These are phyloP conservation scores for Maniola jurtina DNA, from an alignment of 1,140 invertebrate genomes.

Conservation along the genomic window DNA sequence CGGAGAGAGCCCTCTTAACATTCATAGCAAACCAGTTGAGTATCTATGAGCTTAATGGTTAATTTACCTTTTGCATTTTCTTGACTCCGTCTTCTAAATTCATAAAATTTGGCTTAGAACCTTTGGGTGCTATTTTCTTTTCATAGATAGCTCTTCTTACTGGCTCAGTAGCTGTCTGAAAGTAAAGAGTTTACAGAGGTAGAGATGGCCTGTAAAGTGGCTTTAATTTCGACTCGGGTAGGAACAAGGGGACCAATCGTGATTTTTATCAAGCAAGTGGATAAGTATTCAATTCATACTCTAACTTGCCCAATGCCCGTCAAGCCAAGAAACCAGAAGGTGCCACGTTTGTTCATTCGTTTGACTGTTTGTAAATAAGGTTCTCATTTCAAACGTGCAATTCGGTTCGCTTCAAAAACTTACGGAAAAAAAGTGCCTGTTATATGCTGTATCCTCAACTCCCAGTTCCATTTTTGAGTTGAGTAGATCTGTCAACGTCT, in stretches of 20 bases:
- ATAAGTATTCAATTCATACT: too few relatives aligned
- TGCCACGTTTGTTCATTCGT: too few relatives aligned
- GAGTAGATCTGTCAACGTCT: conserved; percentile 79
- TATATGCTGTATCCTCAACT: conserved; percentile 80
- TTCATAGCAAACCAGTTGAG: too few relatives aligned
- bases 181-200: conserved; percentile 12
- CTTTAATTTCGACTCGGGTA: too few relatives aligned
- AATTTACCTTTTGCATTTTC: conserved; percentile 61
- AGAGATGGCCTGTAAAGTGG: too few relatives aligned
- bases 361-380: too few relatives aligned
- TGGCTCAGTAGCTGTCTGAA: conserved; percentile 80
- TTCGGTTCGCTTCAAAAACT: conserved; percentile 21
- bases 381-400: too few relatives aligned
- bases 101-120: conserved; percentile 77
- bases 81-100: conserved; percentile 79
- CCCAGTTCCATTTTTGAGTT: conserved; percentile 80
- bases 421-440: conserved; percentile 81
- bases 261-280: too few relatives aligned
- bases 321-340: too few relatives aligned
- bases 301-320: too few relatives aligned
- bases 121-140: conserved; percentile 79
- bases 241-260: too few relatives aligned
- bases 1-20: too few relatives aligned
- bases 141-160: conserved; percentile 79
- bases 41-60: background rate